Evolutionary conservation across 2,888 invertebrate species (phyloP).

Genomic region (Leistus spinibarbis): DNA sequence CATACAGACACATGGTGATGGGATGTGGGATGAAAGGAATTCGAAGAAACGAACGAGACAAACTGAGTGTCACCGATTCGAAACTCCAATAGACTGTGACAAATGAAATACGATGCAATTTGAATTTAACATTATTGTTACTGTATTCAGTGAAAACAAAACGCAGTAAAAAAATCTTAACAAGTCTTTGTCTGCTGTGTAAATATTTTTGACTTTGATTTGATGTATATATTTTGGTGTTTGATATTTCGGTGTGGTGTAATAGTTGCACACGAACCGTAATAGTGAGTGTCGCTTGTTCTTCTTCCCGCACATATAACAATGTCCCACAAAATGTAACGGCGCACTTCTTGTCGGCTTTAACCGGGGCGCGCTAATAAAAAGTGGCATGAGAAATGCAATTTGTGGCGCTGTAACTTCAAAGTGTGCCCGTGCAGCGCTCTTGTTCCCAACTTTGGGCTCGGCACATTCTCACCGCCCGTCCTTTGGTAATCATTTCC

Average conservation of each 20-base stretch:
- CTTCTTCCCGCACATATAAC: conserved; percentile 1
- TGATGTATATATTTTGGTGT: background rate
- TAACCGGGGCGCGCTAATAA: conserved; percentile 39
- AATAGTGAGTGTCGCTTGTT: background rate
- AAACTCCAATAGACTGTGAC: background rate
- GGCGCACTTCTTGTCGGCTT: conserved; percentile 9
- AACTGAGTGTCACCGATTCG: background rate
- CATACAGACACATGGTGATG: background rate
- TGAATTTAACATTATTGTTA: too few relatives aligned
- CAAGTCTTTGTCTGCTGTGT: too few relatives aligned
- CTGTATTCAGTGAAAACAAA: too few relatives aligned
- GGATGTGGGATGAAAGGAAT: background rate
- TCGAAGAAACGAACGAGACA: background rate
- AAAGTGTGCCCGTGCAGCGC: conserved; percentile 9
- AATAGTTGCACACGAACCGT: too few relatives aligned
- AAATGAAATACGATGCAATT: too few relatives aligned
- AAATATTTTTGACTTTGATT: background rate
- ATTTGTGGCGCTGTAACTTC: conserved; percentile 39
- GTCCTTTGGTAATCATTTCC: conserved; percentile 17
- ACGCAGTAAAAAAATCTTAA: too few relatives aligned
- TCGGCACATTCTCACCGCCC: background rate
- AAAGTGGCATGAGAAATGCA: conserved; percentile 45
- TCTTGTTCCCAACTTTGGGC: background rate
- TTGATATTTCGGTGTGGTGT: background rate
- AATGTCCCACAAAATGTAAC: conserved; percentile 13